Base-by-base conservation (phyloP, 2,797 vertebrate genomes). In the Cossypha heuglini region DNA sequence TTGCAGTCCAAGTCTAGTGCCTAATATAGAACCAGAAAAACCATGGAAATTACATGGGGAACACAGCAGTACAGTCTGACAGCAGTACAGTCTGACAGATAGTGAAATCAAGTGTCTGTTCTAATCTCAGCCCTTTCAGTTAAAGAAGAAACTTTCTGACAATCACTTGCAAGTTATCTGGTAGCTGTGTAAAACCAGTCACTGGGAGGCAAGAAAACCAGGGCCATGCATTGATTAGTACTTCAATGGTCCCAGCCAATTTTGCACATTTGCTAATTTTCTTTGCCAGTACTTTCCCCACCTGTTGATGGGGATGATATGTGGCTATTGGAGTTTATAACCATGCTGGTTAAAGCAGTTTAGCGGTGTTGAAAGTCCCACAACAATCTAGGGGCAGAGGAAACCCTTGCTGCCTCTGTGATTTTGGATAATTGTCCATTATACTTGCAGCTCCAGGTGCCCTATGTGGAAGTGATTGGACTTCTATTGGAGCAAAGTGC, bases 371-470 rank as follows among this genome's bases (percentile, higher is more conserved):
- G 43, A n/a, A 52, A 55, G 52, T 55, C 37, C 37, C 20, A 21
- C 16, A 77, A 0, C 5, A 29, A 0, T 38, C 11, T 43, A 6
- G 16, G 35, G n/a, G 9, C 45, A 59, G 38, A 46, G 52, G 38
- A 80, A 76, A 38, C 24, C 55, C 52, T 43, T 0, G 2, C 42
- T 62, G 40, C 12, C 10, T 63, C 40, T 21, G 54, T 40, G 37
- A 55, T 7, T 76, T 66, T 67, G 18, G 45, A 13, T 81, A 62
- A 28, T 16, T 72, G 31, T 57, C 22, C 11, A 5, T 43, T 35
- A 11, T 4, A n/a, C 9, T 35, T 87, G 33, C 38, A 73, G 74
- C 72, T 64, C 15, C 31, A 43, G 31, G 22, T 61, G 59, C 16
- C 14, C 25, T 19, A 2, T 6, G 57, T 26, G 29, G 42, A 55